Evolutionary conservation across 2,888 invertebrate species (phyloP), one percentile per base, ranked within the genome.

Genomic region (Colostygia pectinataria): DNA sequence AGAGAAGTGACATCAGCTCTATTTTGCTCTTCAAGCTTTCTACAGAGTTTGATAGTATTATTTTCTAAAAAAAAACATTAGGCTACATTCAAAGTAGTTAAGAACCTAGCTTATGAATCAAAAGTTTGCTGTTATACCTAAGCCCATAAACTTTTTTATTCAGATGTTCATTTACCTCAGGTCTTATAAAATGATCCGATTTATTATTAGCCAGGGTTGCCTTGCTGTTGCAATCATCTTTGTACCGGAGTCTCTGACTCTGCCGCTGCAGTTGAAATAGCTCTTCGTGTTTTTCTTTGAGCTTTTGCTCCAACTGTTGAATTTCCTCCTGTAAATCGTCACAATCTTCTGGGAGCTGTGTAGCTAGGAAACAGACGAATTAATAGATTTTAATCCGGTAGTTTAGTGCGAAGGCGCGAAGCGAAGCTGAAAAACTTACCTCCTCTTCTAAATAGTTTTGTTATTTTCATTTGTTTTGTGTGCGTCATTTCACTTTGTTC

Each of bases 11-110:
- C 64, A 82, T 78, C 9, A 85, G 51, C 10, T 83, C 76, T 23
- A 85, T 18, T 5, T 71, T 65, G 8, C 55, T 61, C 46, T 77
- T 77, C 31, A 80, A 34, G 6, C 42, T 71, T 3, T 72, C 72
- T 18, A 82, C 69, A 0, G 77, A 72, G 55, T 74, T 85, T 25
- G 51, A 59, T 2, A 80, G 37, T 0, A 83, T 52, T 24, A 88
- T 78, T 77, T 74, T 78, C 88, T 89, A 61, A 5, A 68, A 66
- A 42, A n/a, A n/a, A n/a, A n/a, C n/a, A n/a, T n/a, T n/a, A n/a
- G n/a, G n/a, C n/a, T n/a, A n/a, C n/a, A n/a, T n/a, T n/a, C n/a
- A n/a, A n/a, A n/a, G n/a, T n/a, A n/a, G n/a, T n/a, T n/a, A n/a
- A n/a, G n/a, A n/a, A n/a, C n/a, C n/a, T 15, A 15, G 15, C 15